These are phyloP conservation scores for Caenorhabditis wallacei DNA, from an alignment of 2,888 invertebrate genomes.

Conservation along the genomic window DNA sequence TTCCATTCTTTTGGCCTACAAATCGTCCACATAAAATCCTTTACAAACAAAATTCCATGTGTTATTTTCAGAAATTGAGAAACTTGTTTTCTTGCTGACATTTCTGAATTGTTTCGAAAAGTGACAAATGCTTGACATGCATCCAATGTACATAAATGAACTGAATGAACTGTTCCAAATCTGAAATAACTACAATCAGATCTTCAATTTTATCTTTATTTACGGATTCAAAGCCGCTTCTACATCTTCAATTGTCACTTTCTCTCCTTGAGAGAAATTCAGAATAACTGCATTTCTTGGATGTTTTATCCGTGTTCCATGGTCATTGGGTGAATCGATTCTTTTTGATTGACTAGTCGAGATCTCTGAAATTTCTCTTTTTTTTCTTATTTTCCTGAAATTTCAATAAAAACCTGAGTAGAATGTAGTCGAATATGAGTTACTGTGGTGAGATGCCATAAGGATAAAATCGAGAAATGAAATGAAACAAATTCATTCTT, in stretches of 20 bases:
- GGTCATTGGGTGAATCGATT: too few relatives aligned
- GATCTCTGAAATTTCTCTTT: constrained; percentile 1
- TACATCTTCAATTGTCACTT: constrained; percentile 31
- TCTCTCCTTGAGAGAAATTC: constrained; percentile 36
- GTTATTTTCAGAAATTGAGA: constrained; percentile 23
- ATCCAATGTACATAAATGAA: constrained; percentile 48
- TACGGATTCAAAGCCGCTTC: constrained; percentile 25
- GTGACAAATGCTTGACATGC: constrained; percentile 56
- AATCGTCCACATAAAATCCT: constrained; percentile 24
- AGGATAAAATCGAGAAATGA: constrained; percentile 46
- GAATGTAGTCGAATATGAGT: constrained; percentile 24
- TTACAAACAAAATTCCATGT: constrained; percentile 30
- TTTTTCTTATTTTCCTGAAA: neutral
- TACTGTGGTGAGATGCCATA: constrained; percentile 24
- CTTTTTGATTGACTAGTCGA: constrained; percentile 12
- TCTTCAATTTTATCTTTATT: neutral
- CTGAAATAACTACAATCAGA: constrained; percentile 11
- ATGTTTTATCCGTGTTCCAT: neutral
- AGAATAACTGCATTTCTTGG: constrained; percentile 43
- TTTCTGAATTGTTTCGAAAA: constrained; percentile 7
- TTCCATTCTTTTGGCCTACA: constrained; percentile 42
- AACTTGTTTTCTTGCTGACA: constrained; percentile 12
- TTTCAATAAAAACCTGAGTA: constrained; percentile 22
- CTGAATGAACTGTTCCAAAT: constrained; percentile 27
- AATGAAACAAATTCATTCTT: constrained; percentile 30